Conservation (phyloP, 2,113 vertebrate genomes). For the Chascanopsetta lugubris region DNA sequence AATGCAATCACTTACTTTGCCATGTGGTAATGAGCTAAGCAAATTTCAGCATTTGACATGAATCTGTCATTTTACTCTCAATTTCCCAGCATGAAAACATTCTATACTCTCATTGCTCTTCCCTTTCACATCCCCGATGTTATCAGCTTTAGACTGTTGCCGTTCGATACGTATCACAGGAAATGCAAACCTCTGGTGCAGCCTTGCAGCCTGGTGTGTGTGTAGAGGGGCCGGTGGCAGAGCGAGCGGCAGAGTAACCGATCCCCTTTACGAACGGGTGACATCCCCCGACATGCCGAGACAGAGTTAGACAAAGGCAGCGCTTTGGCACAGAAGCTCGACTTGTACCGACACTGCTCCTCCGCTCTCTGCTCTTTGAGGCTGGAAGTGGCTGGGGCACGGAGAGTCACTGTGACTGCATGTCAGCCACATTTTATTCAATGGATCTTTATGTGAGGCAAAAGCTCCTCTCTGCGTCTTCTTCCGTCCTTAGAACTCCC, state of each 20-base stretch:
- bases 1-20: too few relatives aligned
- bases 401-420: constrained; percentile 15
- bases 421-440: constrained; percentile 27
- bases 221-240: background rate
- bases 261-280: constrained; percentile 22
- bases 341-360: constrained; percentile 34
- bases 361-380: background rate
- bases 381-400: constrained; percentile 1
- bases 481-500: constrained; percentile 3
- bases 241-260: constrained; percentile 5
- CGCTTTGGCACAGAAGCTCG: constrained; percentile 7
- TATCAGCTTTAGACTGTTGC: background rate
- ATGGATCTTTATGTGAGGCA: constrained; percentile 8
- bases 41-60: too few relatives aligned
- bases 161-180: constrained; percentile 4
- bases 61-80: too few relatives aligned
- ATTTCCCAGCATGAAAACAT: background rate
- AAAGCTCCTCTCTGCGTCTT: background rate
- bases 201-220: background rate
- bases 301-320: constrained; percentile 30
- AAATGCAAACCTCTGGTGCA: background rate
- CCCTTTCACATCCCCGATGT: background rate
- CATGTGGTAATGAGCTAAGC: too few relatives aligned
- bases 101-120: background rate
- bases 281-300: constrained; percentile 44